Evolutionary conservation across 2,797 vertebrate genomes (phyloP), one percentile per base, ranked within the genome.

Genomic region (Sebastes nivosus): DNA sequence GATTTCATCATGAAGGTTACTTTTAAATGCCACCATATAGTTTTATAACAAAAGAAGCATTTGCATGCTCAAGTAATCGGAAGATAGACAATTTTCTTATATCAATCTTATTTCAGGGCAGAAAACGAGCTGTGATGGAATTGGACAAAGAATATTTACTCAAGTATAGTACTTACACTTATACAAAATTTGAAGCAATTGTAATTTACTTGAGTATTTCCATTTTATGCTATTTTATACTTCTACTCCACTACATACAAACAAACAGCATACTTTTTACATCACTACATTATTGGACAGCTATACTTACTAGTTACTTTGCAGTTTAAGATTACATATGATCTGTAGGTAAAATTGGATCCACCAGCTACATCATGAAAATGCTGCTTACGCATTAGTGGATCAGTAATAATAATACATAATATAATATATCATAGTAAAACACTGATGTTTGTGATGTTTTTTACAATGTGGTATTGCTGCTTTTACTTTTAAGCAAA

Each of bases 1-100:
- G 70, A 80, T 72, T 79, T 67, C 11, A 79, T 69, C 58, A 80
- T 50, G 16, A 54, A 67, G 42, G 76, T 29, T 16, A 61, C 13
- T 73, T 78, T 52, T 20, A 70, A 42, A 46, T 29, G 34, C 6
- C 8, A 25, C 4, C 1, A 8, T 70, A 38, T 29, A 24, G 14
- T 38, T 79, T 69, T 22, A 24, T n/a, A 34, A 42, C 5, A 69
- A 70, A 67, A 30, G 20, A 46, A 25, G 10, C 6, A 3, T 54
- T 24, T 25, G 36, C 0, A 25, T 3, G 4, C 4, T 58, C 5
- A 34, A 38, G 8, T 64, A 38, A n/a, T 55, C 4, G 8, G 6
- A 46, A 25, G n/a, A 50, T 22, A 30, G 9, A 12, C 12, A 4
- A 29, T 71, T 22, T 34, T 58, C 14, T 36, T 71, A 27, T 18